Percentiles rank a stretch among this genome's conserved stretches.
Evolutionary conservation across 2,113 vertebrate genomes (phyloP).

Genomic region (Xiphias gladius): DNA sequence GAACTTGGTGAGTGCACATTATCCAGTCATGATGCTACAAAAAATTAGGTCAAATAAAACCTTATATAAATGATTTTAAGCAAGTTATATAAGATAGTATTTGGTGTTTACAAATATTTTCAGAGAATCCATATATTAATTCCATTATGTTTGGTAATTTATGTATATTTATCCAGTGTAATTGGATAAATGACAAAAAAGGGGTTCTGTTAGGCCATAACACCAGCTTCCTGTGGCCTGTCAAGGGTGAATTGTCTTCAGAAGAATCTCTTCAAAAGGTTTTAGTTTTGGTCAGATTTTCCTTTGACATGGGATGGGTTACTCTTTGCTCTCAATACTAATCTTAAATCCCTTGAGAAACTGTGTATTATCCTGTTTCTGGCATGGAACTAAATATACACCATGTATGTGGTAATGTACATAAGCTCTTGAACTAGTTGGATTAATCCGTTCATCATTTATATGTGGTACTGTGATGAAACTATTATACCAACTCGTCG

Average conservation of each 20-base stretch:
- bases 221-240: not conserved
- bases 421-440: not conserved
- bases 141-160: not conserved
- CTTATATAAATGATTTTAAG: not conserved
- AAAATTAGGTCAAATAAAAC: not conserved
- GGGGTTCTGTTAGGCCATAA: not conserved
- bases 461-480: not conserved
- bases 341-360: not conserved
- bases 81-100: not conserved
- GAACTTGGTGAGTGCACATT: constrained; percentile 90
- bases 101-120: not conserved
- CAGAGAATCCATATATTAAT: not conserved
- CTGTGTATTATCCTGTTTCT: not conserved
- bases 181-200: not conserved
- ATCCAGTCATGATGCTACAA: not conserved
- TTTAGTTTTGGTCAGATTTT: constrained; percentile 1
- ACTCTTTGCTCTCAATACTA: not conserved
- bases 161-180: not conserved
- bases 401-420: not conserved
- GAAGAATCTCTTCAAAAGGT: not conserved
- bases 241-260: not conserved
- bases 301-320: not conserved
- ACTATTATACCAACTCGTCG: not conserved
- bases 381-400: not conserved
- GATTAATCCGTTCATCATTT: not conserved